Base-by-base conservation (phyloP, 2,888 invertebrate genomes). In the Pimpla rufipes region DNA sequence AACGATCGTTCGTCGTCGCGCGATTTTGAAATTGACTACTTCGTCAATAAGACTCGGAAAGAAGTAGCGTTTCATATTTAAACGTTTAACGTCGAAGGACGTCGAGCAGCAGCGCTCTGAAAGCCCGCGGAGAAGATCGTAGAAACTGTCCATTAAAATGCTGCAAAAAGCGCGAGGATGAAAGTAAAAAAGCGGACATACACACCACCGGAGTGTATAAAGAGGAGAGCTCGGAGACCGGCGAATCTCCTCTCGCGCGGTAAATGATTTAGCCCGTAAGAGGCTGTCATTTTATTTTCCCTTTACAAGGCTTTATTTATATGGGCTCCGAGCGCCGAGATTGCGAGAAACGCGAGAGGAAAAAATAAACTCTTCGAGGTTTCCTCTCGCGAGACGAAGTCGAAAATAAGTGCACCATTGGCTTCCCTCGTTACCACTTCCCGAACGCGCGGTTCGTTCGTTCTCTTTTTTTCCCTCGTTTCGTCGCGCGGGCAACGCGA, bases 371-470 rank as follows among this genome's bases (percentile, higher is more conserved):
- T 11, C 0, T 10, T 35, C 55, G 8, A 40, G 40, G 7, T 8
- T 50, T 73, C 29, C 29, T 74, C 67, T 74, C n/a, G n/a, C n/a
- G 59, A 74, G 57, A 52, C 40, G 29, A 6, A 62, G 21, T 4
- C 21, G 21, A 35, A 68, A n/a, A 73, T 35, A 21, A 13, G 21
- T 10, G 40, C 13, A 23, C 23, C 40, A 21, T 16, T 16, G 40
- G 29, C 70, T 62, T 55, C 37, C 18, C 42, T 70, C 21, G 62
- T 70, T 57, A 21, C 35, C 45, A 37, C 64, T 64, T 50, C 16
- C 5, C 16, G 21, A 21, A 71, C 50, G 13, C 11, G 42, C n/a
- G n/a, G n/a, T n/a, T n/a, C n/a, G n/a, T n/a, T 68, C 29, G 29
- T 2, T 2, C 29, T 62, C 21, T 35, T 47, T 42, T 82, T 50